Conservation (phyloP, 2,797 vertebrate genomes). For the Columba guinea region DNA sequence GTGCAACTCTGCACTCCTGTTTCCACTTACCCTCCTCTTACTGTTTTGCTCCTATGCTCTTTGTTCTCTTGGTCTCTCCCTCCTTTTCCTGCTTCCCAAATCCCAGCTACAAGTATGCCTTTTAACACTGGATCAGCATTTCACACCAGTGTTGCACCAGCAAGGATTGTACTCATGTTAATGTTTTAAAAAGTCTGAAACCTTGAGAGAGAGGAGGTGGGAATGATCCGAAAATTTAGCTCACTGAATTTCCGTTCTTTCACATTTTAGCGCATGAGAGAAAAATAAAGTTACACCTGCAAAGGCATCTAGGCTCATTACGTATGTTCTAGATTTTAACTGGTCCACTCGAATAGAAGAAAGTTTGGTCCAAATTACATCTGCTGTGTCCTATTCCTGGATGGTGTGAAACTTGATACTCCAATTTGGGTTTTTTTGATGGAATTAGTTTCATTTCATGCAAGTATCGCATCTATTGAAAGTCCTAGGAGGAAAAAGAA, state of each 20-base stretch:
- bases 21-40: not conserved
- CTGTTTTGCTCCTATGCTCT: not conserved
- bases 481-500: not conserved
- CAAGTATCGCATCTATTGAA: not conserved
- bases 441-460: not conserved
- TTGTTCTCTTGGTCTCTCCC: not conserved
- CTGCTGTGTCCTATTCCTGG: not conserved
- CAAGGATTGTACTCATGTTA: not conserved
- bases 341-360: not conserved
- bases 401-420: not conserved
- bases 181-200: constrained; percentile 21
- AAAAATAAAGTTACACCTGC: not conserved
- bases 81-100: not conserved
- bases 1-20: not conserved
- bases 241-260: not conserved
- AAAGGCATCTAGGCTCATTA: not conserved
- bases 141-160: not conserved
- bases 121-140: not conserved
- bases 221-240: not conserved
- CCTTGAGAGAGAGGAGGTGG: not conserved
- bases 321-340: not conserved
- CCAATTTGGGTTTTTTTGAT: not conserved
- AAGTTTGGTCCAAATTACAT: not conserved
- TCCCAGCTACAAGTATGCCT: not conserved
- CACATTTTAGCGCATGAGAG: not conserved